A percentile compares a stretch with the other conserved stretches of the same genome.
Conservation (phyloP, 2,888 invertebrate genomes). For the Hypena proboscidalis region DNA sequence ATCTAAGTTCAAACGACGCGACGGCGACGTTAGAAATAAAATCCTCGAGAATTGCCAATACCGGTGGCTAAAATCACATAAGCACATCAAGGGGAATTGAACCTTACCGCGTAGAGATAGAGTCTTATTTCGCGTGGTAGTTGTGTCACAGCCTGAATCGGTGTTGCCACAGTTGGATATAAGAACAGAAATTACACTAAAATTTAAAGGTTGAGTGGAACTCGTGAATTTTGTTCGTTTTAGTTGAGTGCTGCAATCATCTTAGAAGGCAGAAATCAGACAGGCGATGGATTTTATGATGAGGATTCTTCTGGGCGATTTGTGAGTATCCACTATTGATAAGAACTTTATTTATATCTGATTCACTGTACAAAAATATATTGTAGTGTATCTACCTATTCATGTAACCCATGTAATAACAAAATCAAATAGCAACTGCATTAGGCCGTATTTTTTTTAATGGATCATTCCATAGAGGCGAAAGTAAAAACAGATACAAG, state of each 20-base stretch:
- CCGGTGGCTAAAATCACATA: conserved; percentile 15
- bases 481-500: background rate
- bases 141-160: conserved; percentile 18
- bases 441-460: too few species aligned
- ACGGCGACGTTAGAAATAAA: conserved; percentile 27
- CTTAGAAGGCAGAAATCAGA: background rate
- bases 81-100: conserved; percentile 10
- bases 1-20: background rate
- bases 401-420: too few species aligned
- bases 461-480: too few species aligned
- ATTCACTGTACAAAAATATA: too few species aligned
- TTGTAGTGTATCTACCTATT: background rate
- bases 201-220: conserved; percentile 35
- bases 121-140: conserved; percentile 12
- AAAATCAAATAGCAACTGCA: too few species aligned
- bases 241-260: conserved; percentile 1
- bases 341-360: too few species aligned
- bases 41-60: conserved; percentile 19
- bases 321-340: too few species aligned
- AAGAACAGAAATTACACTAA: conserved; percentile 37
- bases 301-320: too few species aligned
- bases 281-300: too few species aligned
- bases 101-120: conserved; percentile 11
- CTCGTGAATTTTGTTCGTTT: conserved; percentile 19
- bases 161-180: conserved; percentile 26